A percentile compares a stretch with the other conserved stretches of the same genome.
These are phyloP conservation scores for Heliconius ethilla DNA, from an alignment of 2,888 invertebrate species.

Conservation along the genomic window DNA sequence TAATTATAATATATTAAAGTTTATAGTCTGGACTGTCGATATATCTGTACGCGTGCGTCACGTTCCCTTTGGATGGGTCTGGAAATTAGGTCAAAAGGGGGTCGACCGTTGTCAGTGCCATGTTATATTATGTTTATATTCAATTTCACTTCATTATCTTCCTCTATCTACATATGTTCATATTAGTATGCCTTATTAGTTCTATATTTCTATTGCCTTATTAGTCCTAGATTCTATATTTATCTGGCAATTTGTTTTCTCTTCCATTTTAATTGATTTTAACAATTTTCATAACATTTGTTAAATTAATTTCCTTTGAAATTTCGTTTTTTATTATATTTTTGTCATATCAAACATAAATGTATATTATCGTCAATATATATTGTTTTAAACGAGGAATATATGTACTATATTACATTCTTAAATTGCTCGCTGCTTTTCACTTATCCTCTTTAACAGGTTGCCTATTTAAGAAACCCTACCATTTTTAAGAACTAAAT, in stretches of 20 bases:
- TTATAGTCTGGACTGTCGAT: slow-evolving; percentile 19
- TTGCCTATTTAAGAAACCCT: not conserved
- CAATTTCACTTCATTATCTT: slow-evolving; percentile 41
- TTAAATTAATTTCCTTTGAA: not conserved
- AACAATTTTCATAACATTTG: not conserved
- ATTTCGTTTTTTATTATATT: not conserved
- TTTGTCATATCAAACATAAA: not conserved
- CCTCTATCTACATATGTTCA: slow-evolving; percentile 10
- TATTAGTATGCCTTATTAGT: not conserved
- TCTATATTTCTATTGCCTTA: too few relatives aligned
- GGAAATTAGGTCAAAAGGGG: slow-evolving; percentile 79
- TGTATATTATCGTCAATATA: not conserved
- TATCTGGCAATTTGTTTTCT: not conserved
- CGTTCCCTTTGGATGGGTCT: slow-evolving; percentile 67
- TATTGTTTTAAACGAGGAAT: too few relatives aligned
- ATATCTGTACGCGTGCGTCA: slow-evolving; percentile 63
- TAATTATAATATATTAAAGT: slow-evolving; percentile 5
- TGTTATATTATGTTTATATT: slow-evolving; percentile 42
- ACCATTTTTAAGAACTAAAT: not conserved
- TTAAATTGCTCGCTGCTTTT: not conserved
- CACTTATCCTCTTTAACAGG: not conserved
- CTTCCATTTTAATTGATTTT: not conserved
- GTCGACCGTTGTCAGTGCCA: slow-evolving; percentile 78
- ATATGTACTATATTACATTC: not conserved
- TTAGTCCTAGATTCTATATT: too few relatives aligned